Evolutionary conservation across 2,888 invertebrate species (phyloP).

Genomic region (Hemicrepidius hirtus): DNA sequence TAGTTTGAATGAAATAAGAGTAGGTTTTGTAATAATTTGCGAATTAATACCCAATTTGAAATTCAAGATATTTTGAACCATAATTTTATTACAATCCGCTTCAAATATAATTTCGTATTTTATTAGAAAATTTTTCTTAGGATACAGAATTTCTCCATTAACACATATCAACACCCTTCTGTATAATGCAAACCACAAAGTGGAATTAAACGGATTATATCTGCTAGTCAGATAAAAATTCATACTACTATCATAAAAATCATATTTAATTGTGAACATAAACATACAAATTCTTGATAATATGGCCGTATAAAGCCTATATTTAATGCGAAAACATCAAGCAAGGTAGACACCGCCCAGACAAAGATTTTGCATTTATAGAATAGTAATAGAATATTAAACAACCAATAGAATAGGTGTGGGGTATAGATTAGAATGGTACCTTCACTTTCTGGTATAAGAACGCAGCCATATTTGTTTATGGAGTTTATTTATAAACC

Average conservation of each 20-base stretch:
- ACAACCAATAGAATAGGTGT: slow-evolving; percentile 27
- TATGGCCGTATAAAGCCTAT: slow-evolving; percentile 4
- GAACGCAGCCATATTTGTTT: slow-evolving; percentile 25
- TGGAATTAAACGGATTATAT: slow-evolving; percentile 12
- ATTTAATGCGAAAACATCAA: slow-evolving; percentile 15
- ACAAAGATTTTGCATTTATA: slow-evolving; percentile 11
- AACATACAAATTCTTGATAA: slow-evolving; percentile 9
- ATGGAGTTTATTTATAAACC: slow-evolving; percentile 1
- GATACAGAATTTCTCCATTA: background rate
- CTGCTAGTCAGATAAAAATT: slow-evolving; percentile 8
- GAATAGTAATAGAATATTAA: background rate
- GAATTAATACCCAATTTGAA: too few species aligned
- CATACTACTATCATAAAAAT: slow-evolving; percentile 11
- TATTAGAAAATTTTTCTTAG: too few species aligned
- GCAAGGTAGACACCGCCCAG: slow-evolving; percentile 20
- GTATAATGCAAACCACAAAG: background rate
- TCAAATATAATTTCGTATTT: too few species aligned
- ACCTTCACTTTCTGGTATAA: slow-evolving; percentile 26
- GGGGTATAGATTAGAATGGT: slow-evolving; percentile 10
- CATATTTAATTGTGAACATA: slow-evolving; percentile 11
- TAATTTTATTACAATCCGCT: too few species aligned
- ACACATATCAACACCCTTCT: background rate
- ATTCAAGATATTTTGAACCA: too few species aligned
- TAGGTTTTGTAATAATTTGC: background rate
- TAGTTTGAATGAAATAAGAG: background rate